Evolutionary conservation across 2,113 vertebrate species (phyloP), one percentile per base, ranked within the genome.

Genomic region (Poeciliopsis prolifica): DNA sequence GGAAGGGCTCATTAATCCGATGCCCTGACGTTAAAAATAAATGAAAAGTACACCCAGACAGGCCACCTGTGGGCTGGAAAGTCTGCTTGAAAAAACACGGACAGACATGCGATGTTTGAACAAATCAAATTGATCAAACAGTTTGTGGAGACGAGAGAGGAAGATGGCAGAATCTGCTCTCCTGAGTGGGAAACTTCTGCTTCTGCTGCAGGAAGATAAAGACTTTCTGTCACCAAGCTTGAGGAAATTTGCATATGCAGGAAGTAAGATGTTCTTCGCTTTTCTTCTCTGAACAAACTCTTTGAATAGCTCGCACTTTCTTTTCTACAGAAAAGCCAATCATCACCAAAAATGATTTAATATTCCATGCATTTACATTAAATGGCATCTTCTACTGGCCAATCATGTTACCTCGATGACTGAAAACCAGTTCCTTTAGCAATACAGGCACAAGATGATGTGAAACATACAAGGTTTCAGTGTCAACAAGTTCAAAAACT

Each of bases 121-220:
- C 77, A 83, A 85, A 88, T 91, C 89, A 90, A 79, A 83, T 81
- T 82, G 85, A 87, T 92, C 90, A 92, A 92, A 93, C 90, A 89
- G 77, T 71, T 62, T 66, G 65, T 68, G 4, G 77, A 65, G 74
- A 40, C 35, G 51, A 54, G 64, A 35, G 42, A 66, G 40, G 31
- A 70, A 42, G 63, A n/a, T 30, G 68, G 68, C 73, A 44, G 48
- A 74, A 79, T 71, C 72, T 17, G 66, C 65, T 61, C 67, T 68
- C 19, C 0, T 74, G 70, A 42, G 51, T 48, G 77, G 68, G 67
- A 51, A 35, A 31, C 12, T 51, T 62, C 31, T 24, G 29, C n/a
- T 68, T 48, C 54, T 31, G 29, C 2, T 1, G 19, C 3, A 15
- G 40, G 61, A 65, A 70, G 13, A 69, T 4, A 24, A 60, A 48